Percentiles rank a stretch among this genome's conserved stretches.
These are phyloP conservation scores for Malaclemys terrapin DNA, from an alignment of 2,113 vertebrate species.

Conservation along the genomic window DNA sequence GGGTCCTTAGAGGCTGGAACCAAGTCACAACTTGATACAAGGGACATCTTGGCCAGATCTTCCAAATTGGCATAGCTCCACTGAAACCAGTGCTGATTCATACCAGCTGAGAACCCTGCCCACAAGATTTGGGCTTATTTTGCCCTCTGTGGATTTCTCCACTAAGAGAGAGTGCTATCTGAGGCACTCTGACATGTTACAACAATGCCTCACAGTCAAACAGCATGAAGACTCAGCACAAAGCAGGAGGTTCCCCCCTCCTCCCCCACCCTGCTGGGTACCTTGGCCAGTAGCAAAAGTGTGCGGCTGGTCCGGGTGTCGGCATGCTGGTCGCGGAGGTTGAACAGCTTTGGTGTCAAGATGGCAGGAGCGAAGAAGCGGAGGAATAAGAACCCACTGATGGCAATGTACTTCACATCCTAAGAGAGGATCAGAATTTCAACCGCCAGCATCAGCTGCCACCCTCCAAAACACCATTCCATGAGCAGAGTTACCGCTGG, in stretches of 20 bases:
- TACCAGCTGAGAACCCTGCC: neutral
- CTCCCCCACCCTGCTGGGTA: neutral
- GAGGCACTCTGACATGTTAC: neutral
- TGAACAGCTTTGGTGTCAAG: conserved; percentile 92
- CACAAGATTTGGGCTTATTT: neutral
- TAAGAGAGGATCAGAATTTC: conserved; percentile 43
- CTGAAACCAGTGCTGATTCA: neutral
- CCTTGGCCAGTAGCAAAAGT: conserved; percentile 92
- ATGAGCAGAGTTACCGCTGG: neutral
- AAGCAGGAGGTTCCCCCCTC: neutral
- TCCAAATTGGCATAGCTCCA: neutral
- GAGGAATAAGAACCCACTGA: conserved; percentile 93
- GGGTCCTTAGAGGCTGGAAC: neutral
- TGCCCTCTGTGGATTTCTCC: neutral
- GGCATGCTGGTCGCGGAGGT: conserved; percentile 89
- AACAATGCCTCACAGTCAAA: neutral
- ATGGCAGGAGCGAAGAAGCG: conserved; percentile 91
- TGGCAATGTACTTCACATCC: conserved; percentile 90
- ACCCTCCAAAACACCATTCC: neutral
- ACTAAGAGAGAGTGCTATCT: neutral
- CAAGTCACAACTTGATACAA: neutral
- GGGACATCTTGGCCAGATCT: neutral
- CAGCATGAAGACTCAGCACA: neutral
- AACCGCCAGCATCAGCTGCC: fast-evolving
- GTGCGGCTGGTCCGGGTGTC: conserved; percentile 90